Percentiles rank a stretch among this genome's conserved stretches.
phyloP scores from a whole-genome alignment of 2,797 vertebrate species.

The Acanthurus leucopareius region DNA sequence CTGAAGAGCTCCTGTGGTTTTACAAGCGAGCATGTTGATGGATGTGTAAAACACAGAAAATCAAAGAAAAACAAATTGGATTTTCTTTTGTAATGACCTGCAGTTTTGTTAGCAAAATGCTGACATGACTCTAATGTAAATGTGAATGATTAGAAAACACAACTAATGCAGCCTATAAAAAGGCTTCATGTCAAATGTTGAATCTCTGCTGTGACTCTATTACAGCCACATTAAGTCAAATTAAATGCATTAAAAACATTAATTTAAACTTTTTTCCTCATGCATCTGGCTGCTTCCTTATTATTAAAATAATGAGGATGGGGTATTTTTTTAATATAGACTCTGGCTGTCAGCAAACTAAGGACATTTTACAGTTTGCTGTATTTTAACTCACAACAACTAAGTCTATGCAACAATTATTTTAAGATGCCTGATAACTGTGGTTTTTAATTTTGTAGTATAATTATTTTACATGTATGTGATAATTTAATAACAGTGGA shows the following conservation, averaged over 20 bases:
- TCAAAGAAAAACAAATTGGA: too few species aligned
- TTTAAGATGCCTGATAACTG: too few species aligned
- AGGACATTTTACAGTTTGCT: background rate
- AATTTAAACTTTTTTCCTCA: background rate
- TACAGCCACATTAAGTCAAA: background rate
- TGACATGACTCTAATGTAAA: background rate
- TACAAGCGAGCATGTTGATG: background rate
- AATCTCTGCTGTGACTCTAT: constrained; percentile 10
- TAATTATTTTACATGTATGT: too few species aligned
- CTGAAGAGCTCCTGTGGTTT: constrained; percentile 59
- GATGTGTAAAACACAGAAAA: background rate
- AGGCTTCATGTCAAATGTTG: background rate
- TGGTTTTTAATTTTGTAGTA: too few species aligned
- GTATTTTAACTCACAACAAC: background rate
- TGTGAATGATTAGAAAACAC: background rate
- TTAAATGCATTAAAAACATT: background rate
- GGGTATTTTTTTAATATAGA: background rate
- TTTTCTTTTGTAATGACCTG: background rate
- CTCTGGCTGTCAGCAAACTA: background rate
- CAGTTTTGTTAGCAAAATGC: background rate
- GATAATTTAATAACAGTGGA: too few species aligned
- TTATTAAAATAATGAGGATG: too few species aligned
- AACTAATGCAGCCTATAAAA: background rate
- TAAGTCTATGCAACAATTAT: background rate
- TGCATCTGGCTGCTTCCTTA: background rate